Conservation (phyloP, 2,888 invertebrate species). For the Andrena dorsata region DNA sequence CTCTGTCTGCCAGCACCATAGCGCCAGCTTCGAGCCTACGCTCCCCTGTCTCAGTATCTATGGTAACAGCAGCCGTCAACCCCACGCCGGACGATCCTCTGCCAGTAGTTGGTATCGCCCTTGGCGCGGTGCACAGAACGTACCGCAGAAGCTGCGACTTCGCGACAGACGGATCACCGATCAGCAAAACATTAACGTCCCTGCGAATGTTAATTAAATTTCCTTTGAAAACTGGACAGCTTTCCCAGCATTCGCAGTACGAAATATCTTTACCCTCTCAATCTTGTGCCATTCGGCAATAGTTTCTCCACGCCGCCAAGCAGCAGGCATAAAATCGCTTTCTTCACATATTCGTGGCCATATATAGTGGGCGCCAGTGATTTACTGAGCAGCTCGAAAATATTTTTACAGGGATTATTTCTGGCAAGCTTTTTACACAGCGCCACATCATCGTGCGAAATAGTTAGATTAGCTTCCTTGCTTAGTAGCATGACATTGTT, state of each 20-base stretch:
- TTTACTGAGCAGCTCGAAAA: conserved; percentile 95
- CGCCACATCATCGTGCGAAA: conserved; percentile 94
- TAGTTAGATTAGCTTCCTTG: conserved; percentile 92
- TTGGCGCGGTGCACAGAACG: conserved; percentile 96
- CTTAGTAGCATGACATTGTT: conserved; percentile 96
- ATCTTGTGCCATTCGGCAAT: conserved; percentile 95
- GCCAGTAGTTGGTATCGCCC: conserved; percentile 98
- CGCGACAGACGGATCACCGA: conserved; percentile 99
- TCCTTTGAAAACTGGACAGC: no score
- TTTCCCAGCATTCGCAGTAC: background rate
- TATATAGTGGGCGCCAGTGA: conserved; percentile 99
- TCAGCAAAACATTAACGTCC: conserved; percentile 95
- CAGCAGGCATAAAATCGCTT: conserved; percentile 96
- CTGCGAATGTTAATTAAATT: conserved; percentile 74
- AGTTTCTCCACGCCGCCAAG: conserved; percentile 98
- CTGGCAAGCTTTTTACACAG: conserved; percentile 94
- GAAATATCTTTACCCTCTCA: conserved; percentile 89
- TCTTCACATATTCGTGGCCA: conserved; percentile 98
- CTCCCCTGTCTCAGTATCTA: conserved; percentile 97
- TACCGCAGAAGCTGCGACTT: conserved; percentile 98
- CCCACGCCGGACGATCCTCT: conserved; percentile 99
- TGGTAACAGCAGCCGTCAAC: conserved; percentile 98
- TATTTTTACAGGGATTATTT: conserved; percentile 88
- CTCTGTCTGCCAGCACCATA: conserved; percentile 99
- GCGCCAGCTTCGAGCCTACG: conserved; percentile 98